Evolutionary conservation across 2,797 vertebrate genomes (phyloP).

Genomic region (Chelonia mydas): DNA sequence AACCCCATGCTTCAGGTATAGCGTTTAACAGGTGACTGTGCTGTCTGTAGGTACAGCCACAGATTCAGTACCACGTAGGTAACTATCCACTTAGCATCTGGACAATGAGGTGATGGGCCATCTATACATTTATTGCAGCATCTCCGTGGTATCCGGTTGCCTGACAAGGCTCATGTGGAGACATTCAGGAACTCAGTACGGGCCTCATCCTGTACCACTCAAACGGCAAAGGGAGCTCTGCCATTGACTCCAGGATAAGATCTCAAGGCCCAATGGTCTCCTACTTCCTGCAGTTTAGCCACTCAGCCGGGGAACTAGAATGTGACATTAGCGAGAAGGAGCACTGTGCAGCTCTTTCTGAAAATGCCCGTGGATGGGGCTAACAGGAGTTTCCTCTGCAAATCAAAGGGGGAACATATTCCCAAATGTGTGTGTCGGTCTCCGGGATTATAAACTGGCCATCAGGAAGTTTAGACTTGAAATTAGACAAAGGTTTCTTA

Average conservation of each 20-base stretch:
- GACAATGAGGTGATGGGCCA: not conserved
- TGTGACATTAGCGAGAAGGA: not conserved
- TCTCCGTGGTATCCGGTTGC: not conserved
- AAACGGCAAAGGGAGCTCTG: not conserved
- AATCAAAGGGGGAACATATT: not conserved
- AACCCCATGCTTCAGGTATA: too few relatives aligned
- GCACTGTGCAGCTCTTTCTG: not conserved
- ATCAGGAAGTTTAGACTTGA: too few relatives aligned
- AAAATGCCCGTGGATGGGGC: not conserved
- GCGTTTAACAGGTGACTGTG: not conserved
- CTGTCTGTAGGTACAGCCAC: not conserved
- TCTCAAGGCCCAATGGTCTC: not conserved
- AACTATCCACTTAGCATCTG: not conserved
- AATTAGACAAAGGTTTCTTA: too few relatives aligned
- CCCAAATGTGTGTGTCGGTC: not conserved
- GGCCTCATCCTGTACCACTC: not conserved
- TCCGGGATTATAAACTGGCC: not conserved
- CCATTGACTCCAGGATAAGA: not conserved
- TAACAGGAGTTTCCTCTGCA: not conserved
- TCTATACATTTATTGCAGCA: not conserved
- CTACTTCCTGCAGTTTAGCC: not conserved
- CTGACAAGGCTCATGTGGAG: not conserved
- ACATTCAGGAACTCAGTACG: not conserved
- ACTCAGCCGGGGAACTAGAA: not conserved
- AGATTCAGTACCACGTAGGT: fast-evolving